These are phyloP conservation scores for Rhinoderma darwinii DNA, from an alignment of 2,113 vertebrate genomes.

Conservation along the genomic window DNA sequence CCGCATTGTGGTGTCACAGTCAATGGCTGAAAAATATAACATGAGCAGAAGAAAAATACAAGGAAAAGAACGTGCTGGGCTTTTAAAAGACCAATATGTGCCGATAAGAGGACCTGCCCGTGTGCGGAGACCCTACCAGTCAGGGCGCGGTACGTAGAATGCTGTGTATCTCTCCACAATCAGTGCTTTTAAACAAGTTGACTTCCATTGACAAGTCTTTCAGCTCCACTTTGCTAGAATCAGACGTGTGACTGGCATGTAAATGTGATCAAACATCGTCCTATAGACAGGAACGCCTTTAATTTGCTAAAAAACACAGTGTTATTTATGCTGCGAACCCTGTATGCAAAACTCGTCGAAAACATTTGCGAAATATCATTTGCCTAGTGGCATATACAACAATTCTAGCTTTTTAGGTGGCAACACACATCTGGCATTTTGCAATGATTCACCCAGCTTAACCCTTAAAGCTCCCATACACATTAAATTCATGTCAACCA, in stretches of 20 bases:
- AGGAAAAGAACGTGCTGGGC: too few relatives aligned
- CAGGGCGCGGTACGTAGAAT: too few relatives aligned
- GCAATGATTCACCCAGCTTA: not conserved
- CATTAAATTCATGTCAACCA: too few relatives aligned
- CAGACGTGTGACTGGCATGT: not conserved
- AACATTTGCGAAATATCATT: conserved; percentile 18
- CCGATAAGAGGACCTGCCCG: too few relatives aligned
- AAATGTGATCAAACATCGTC: conserved; percentile 33
- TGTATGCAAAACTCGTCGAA: conserved; percentile 16
- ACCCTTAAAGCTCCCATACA: not conserved
- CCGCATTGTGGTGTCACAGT: too few relatives aligned
- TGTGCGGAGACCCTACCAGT: too few relatives aligned
- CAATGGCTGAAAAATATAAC: too few relatives aligned
- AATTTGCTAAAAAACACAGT: conserved; percentile 26
- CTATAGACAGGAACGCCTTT: not conserved
- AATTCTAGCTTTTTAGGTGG: not conserved
- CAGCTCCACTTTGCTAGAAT: not conserved
- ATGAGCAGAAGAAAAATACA: too few relatives aligned
- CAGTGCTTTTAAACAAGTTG: not conserved
- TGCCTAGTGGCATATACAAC: conserved; percentile 3
- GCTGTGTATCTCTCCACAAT: too few relatives aligned
- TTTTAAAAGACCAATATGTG: too few relatives aligned
- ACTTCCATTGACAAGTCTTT: not conserved
- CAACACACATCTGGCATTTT: not conserved
- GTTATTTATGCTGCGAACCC: not conserved